Conservation (phyloP, 1,140 invertebrate genomes). For the Brachionus koreanus region DNA sequence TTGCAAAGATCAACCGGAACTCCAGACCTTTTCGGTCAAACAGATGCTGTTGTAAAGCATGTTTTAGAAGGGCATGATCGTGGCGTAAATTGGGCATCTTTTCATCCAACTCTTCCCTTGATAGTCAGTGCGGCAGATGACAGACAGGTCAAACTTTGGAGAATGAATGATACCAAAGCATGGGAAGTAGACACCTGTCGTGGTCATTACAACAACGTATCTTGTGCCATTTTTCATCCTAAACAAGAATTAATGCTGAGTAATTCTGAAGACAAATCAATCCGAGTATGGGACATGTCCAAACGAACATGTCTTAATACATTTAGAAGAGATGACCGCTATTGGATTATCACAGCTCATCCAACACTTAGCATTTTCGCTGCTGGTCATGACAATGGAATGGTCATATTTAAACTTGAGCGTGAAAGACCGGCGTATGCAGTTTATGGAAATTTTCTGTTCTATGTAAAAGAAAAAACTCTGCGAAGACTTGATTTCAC, state of each 20-base stretch:
- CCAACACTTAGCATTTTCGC: constrained; percentile 66
- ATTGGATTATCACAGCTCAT: constrained; percentile 91
- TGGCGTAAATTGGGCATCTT: constrained; percentile 96
- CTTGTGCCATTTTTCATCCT: constrained; percentile 94
- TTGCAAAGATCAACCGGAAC: constrained; percentile 66
- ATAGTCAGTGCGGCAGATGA: constrained; percentile 97
- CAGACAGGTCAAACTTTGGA: constrained; percentile 92
- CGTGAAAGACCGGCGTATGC: constrained; percentile 79
- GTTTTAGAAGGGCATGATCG: constrained; percentile 78
- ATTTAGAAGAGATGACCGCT: constrained; percentile 86
- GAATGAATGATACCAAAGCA: constrained; percentile 86
- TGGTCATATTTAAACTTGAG: constrained; percentile 72
- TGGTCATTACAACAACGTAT: constrained; percentile 99
- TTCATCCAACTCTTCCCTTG: constrained; percentile 88
- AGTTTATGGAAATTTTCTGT: constrained; percentile 77
- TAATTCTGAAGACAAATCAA: constrained; percentile 96
- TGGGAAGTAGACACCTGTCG: constrained; percentile 99
- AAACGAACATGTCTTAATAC: constrained; percentile 92
- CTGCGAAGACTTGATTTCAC: constrained; percentile 86
- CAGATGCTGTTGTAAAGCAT: constrained; percentile 95
- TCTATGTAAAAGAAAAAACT: constrained; percentile 90
- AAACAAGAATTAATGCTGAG: constrained; percentile 91
- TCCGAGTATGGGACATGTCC: constrained; percentile 97
- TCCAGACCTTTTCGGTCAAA: constrained; percentile 92
- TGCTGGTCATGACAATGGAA: constrained; percentile 86